These are phyloP conservation scores for Trematocara marginatum DNA, from an alignment of 2,113 vertebrate species.

Conservation along the genomic window DNA sequence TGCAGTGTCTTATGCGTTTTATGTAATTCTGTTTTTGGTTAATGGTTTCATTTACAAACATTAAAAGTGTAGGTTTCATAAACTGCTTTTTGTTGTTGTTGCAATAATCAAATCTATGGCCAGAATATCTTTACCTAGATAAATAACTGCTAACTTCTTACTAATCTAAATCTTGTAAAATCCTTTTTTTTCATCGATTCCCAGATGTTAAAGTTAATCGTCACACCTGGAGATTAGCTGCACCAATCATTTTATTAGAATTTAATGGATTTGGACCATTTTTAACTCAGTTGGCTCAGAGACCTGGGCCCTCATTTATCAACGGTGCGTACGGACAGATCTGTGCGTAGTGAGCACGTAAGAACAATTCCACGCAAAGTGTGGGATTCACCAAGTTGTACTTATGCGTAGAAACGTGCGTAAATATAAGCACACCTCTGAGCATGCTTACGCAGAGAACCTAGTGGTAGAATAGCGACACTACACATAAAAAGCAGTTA, in stretches of 20 bases:
- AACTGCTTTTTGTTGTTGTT: background rate
- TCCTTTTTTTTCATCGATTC: background rate
- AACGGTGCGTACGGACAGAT: too few species aligned
- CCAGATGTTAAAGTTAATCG: background rate
- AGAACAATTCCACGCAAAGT: too few species aligned
- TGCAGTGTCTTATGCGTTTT: background rate
- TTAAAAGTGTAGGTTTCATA: background rate
- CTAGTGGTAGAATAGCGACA: too few species aligned
- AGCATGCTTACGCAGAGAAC: too few species aligned
- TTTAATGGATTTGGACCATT: background rate
- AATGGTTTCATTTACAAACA: background rate
- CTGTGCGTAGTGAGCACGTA: too few species aligned
- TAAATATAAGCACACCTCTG: too few species aligned
- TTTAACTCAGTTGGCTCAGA: background rate
- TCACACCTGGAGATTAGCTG: background rate
- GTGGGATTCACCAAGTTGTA: too few species aligned
- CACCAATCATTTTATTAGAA: background rate
- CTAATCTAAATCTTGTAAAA: background rate
- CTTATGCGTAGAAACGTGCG: too few species aligned
- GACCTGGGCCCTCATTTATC: too few species aligned
- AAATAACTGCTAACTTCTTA: background rate
- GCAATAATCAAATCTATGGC: background rate
- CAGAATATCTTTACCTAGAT: background rate
- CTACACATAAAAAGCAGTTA: too few species aligned
- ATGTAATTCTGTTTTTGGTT: background rate